These are phyloP conservation scores for Tetanocera ferruginea DNA, from an alignment of 2,888 invertebrate species.

Conservation along the genomic window DNA sequence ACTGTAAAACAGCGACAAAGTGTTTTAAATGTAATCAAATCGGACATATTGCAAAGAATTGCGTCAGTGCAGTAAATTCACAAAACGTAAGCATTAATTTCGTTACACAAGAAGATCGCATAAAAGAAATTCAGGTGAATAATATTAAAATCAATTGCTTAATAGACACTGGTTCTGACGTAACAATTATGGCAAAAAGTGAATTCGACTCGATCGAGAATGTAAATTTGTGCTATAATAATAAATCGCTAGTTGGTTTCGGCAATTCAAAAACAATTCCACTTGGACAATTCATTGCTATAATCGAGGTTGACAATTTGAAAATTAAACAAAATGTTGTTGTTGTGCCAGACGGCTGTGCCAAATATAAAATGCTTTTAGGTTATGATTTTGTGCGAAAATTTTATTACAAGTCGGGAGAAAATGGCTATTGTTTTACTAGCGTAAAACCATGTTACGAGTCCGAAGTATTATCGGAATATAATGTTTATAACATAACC, in stretches of 20 bases:
- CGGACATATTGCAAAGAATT: neutral
- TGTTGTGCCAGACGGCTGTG: neutral
- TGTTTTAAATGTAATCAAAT: neutral
- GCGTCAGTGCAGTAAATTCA: neutral
- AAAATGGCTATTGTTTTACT: too few species aligned
- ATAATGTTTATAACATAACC: too few species aligned
- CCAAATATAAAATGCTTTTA: neutral
- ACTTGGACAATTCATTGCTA: neutral
- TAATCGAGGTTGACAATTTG: neutral
- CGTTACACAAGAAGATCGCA: neutral
- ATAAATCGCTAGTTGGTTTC: neutral
- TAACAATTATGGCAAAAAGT: constrained; percentile 20
- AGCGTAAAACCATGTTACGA: too few species aligned
- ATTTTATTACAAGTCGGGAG: too few species aligned
- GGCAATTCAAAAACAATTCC: neutral
- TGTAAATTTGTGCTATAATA: neutral
- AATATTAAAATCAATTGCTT: neutral
- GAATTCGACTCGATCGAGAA: neutral
- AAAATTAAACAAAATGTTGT: constrained; percentile 1
- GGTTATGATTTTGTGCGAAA: too few species aligned
- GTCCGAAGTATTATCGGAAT: too few species aligned
- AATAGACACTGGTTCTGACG: constrained; percentile 1
- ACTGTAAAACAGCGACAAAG: neutral
- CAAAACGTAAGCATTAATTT: neutral
- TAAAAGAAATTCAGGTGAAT: neutral